Evolutionary conservation across 1,140 invertebrate genomes (phyloP).

Genomic region (Papilio helenus): DNA sequence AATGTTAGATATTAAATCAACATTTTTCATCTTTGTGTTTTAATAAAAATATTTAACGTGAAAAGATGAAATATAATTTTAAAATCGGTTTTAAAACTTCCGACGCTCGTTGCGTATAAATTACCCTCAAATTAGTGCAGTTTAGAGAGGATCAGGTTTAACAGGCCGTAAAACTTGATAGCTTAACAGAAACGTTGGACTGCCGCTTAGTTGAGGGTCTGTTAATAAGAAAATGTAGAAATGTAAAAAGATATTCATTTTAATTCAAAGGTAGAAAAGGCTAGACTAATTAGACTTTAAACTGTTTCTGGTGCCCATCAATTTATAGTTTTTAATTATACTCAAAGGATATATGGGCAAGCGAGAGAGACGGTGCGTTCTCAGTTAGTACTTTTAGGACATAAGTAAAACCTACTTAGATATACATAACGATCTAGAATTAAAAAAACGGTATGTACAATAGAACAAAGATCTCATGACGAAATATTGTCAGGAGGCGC

Average conservation of each 20-base stretch:
- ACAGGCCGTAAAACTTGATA: conserved; percentile 36
- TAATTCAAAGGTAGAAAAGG: not conserved
- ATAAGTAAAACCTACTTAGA: too few species aligned
- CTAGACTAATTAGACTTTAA: not conserved
- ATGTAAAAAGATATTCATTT: conserved; percentile 6
- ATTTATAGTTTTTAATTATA: not conserved
- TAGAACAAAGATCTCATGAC: too few species aligned
- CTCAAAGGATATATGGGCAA: not conserved
- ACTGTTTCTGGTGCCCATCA: not conserved
- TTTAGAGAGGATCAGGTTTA: conserved; percentile 37
- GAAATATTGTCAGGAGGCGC: too few species aligned
- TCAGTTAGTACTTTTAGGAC: too few species aligned
- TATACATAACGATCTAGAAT: too few species aligned
- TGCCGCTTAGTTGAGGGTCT: conserved; percentile 2
- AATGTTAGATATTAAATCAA: too few species aligned
- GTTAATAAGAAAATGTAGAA: conserved; percentile 15
- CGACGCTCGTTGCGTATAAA: conserved; percentile 26
- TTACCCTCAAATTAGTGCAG: conserved; percentile 28
- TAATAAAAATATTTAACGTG: not conserved
- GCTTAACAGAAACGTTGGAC: conserved; percentile 23
- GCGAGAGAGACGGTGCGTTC: too few species aligned
- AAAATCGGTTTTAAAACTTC: conserved; percentile 30
- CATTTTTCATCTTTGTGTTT: not conserved
- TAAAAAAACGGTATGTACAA: too few species aligned
- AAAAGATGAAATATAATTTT: conserved; percentile 14